phyloP scores from a whole-genome alignment of 2,797 vertebrate genomes.

The Mormyrus proboscirostris region DNA sequence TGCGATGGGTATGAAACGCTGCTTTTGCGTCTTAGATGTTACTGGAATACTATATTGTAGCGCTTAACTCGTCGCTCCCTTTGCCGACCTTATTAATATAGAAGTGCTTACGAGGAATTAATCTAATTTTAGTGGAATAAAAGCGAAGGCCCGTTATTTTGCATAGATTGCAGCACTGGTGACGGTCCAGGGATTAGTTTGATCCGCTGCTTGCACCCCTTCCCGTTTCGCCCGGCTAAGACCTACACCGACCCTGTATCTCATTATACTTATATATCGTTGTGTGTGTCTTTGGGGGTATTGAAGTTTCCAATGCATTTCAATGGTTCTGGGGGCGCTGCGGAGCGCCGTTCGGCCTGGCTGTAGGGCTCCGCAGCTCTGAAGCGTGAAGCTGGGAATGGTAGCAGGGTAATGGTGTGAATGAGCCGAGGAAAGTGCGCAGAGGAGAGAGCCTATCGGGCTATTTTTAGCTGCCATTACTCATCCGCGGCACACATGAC shows the following conservation, averaged over 20 bases:
- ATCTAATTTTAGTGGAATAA: not conserved
- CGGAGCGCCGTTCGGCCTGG: not conserved
- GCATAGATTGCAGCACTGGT: not conserved
- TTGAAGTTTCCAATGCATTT: not conserved
- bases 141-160: not conserved
- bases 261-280: not conserved
- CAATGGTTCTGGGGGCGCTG: not conserved
- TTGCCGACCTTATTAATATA: not conserved
- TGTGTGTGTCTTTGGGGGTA: not conserved
- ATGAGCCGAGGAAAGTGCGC: conserved; percentile 7
- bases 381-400: not conserved
- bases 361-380: not conserved
- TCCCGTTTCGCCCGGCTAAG: not conserved
- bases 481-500: conserved; percentile 12
- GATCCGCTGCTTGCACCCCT: not conserved
- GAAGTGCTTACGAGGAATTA: not conserved
- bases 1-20: not conserved
- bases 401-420: conserved; percentile 10
- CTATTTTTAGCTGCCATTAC: conserved; percentile 20
- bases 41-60: not conserved
- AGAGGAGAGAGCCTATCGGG: not conserved
- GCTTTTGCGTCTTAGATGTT: not conserved
- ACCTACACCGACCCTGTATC: not conserved
- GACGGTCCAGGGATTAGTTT: conserved; percentile 3
- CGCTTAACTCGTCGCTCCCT: not conserved